Base-by-base conservation (phyloP, 2,113 vertebrate species). In the Perca schrenkii region DNA sequence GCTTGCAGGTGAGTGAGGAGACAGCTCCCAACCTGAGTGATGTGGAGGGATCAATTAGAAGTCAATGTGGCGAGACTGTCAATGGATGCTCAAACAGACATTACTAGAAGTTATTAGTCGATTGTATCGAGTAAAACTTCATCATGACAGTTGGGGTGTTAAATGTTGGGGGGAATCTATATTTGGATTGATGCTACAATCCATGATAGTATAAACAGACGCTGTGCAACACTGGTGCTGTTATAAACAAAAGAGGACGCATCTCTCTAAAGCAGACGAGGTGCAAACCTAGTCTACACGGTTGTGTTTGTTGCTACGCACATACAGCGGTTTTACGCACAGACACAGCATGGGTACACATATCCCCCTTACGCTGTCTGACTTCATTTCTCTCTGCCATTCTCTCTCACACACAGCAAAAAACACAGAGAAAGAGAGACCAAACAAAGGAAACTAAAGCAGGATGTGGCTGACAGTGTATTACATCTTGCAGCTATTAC, bases 1-100 rank as follows among this genome's bases (percentile, higher is more conserved):
- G 90, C 96, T 99, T 77, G 98, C 98, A 97, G 98, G 98, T 99
- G 97, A 94, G 97, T 94, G 77, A 86, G 77, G 88, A 87, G 84
- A 92, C 84, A 92, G 90, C 86, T 90, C 77, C 77, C 81, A 84
- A 83, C 78, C 91, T 88, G 90, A 92, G 91, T 90, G 89, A 93
- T 93, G 92, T 91, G 89, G 83, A 80, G 88, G 84, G 90, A 94
- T 94, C 93, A 94, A 94, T 94, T 87, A 64, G 84, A 85, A 94
- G 93, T 94, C 94, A 93, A 93, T 94, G 94, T 94, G 92, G 93
- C 94, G 91, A 93, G 92, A 94, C 92, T 93, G 91, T 93, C 93
- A 91, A 94, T 94, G 91, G 80, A 85, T 87, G 91, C 93, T 93
- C 92, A 92, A 91, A 94, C 88, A 89, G 89, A 93, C 93, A 93